These are phyloP conservation scores for Orcinus orca DNA, from an alignment of 2,113 vertebrate genomes.

Conservation along the genomic window DNA sequence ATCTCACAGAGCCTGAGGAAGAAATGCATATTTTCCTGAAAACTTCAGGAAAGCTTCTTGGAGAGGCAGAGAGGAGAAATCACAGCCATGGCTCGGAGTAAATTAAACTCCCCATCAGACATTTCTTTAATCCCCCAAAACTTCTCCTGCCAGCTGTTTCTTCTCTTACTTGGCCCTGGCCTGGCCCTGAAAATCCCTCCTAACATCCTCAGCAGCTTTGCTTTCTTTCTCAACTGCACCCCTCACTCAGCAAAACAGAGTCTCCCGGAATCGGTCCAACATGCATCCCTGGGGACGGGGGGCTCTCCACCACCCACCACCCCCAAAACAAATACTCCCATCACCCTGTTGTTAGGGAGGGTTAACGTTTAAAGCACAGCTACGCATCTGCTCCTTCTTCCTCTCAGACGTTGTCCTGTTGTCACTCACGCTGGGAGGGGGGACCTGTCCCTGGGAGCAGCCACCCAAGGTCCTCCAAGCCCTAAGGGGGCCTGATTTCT, in stretches of 20 bases:
- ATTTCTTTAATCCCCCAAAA: background rate
- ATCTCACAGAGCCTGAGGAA: background rate
- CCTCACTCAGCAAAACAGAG: background rate
- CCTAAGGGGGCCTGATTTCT: background rate
- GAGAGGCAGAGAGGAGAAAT: background rate
- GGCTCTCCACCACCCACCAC: no score
- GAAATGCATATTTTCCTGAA: background rate
- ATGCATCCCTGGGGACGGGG: background rate
- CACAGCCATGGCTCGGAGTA: background rate
- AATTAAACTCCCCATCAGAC: background rate
- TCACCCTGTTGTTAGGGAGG: background rate
- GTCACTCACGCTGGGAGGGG: background rate
- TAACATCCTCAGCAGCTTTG: background rate
- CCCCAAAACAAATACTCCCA: background rate
- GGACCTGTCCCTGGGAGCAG: background rate
- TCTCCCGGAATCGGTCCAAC: background rate
- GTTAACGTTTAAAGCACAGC: rapidly evolving
- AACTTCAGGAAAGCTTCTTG: background rate
- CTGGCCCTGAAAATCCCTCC: background rate
- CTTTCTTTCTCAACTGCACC: background rate
- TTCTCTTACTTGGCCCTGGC: background rate
- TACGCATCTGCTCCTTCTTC: background rate
- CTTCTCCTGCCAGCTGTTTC: background rate
- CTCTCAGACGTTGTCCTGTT: background rate
- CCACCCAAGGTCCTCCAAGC: background rate